Evolutionary conservation across 2,797 vertebrate genomes (phyloP).

Genomic region (Chelidonichthys spinosus): DNA sequence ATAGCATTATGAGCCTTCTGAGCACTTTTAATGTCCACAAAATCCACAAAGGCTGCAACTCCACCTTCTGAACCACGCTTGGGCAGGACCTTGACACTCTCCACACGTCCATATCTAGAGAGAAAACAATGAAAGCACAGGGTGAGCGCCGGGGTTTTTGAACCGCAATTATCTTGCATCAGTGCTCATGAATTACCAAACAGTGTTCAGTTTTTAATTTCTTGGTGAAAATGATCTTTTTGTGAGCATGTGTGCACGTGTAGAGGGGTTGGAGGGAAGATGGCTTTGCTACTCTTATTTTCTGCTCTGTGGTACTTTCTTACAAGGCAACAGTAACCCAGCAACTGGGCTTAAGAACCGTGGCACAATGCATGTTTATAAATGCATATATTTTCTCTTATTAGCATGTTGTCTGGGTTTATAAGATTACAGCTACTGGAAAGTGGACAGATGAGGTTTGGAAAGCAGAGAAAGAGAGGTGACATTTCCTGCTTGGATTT

Average conservation of each 20-base stretch:
- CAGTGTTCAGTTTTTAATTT: neutral
- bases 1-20: conserved; percentile 99
- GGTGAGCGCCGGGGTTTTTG: conserved; percentile 21
- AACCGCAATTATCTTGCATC: neutral
- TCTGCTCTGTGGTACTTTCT: conserved; percentile 55
- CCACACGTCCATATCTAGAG: conserved; percentile 98
- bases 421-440: conserved; percentile 3
- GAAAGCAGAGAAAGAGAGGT: conserved; percentile 11
- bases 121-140: conserved; percentile 23
- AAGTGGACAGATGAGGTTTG: conserved; percentile 18
- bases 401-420: conserved; percentile 30
- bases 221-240: neutral
- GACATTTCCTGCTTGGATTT: conserved; percentile 38
- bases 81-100: conserved; percentile 99
- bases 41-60: conserved; percentile 99
- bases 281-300: conserved; percentile 44
- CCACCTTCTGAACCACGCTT: conserved; percentile 99
- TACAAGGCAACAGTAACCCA: conserved; percentile 85
- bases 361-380: conserved; percentile 55
- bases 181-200: neutral
- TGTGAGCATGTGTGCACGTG: neutral
- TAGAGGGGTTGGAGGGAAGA: conserved; percentile 10
- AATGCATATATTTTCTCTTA: conserved; percentile 54
- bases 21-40: conserved; percentile 99
- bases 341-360: conserved; percentile 83